phyloP scores from a whole-genome alignment of 2,888 invertebrate species.

The Philopedon plagiatum region DNA sequence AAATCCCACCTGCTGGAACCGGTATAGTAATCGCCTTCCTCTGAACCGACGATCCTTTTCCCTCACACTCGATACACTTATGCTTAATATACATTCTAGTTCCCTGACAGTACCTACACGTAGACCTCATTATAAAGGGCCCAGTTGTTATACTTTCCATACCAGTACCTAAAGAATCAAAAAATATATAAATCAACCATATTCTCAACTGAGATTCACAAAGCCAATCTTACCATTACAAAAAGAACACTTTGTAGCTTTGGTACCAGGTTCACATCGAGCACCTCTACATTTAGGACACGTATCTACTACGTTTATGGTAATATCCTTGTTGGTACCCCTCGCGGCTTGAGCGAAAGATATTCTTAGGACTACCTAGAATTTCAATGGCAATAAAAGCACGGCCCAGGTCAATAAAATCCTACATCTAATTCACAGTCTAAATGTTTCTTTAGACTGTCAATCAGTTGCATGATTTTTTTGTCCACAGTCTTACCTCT shows the following conservation, averaged over 20 bases:
- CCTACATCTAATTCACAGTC: too few relatives aligned
- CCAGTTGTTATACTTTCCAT: slow-evolving; percentile 90
- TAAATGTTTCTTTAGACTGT: too few relatives aligned
- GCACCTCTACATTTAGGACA: slow-evolving; percentile 92
- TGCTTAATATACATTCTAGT: slow-evolving; percentile 87
- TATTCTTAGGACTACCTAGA: slow-evolving; percentile 87
- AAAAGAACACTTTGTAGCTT: slow-evolving; percentile 88
- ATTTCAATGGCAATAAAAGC: not conserved
- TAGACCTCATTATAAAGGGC: slow-evolving; percentile 97
- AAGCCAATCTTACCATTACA: slow-evolving; percentile 83
- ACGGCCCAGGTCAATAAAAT: not conserved
- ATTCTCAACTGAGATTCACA: not conserved
- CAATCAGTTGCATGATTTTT: too few relatives aligned
- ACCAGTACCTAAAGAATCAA: slow-evolving; percentile 70
- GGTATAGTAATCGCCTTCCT: slow-evolving; percentile 91
- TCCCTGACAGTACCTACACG: slow-evolving; percentile 93
- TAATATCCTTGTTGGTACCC: slow-evolving; percentile 94
- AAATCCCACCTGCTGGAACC: slow-evolving; percentile 82
- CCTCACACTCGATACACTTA: slow-evolving; percentile 94
- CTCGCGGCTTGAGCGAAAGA: slow-evolving; percentile 95
- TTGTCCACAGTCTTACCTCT: slow-evolving; percentile 84
- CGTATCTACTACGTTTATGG: slow-evolving; percentile 91
- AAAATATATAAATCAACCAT: not conserved
- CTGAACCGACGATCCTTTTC: slow-evolving; percentile 88
- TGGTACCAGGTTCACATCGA: slow-evolving; percentile 92